These are phyloP conservation scores for Sarcophilus harrisii DNA, from an alignment of 2,797 vertebrate species.

Conservation along the genomic window DNA sequence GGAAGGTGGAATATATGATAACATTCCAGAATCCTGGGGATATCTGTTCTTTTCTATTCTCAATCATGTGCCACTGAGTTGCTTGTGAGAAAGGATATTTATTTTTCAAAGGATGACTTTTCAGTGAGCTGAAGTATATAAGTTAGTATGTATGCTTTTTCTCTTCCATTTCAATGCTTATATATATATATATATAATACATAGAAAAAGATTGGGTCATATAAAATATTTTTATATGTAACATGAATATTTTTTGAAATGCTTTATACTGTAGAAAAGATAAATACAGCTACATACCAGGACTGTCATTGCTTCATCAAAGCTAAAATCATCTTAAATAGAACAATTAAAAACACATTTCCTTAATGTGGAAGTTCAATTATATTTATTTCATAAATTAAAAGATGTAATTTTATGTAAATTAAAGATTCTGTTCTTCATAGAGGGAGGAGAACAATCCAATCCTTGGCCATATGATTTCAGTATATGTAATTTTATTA, in stretches of 20 bases:
- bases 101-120: not conserved
- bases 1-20: not conserved
- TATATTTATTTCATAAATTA: slow-evolving; percentile 23
- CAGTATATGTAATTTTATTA: slow-evolving; percentile 44
- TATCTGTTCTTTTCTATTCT: not conserved
- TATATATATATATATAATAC: not conserved
- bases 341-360: slow-evolving; percentile 39
- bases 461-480: not conserved
- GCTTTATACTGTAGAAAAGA: not conserved
- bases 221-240: slow-evolving; percentile 24
- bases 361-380: slow-evolving; percentile 17
- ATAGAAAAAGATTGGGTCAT: slow-evolving; percentile 32
- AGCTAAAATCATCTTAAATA: slow-evolving; percentile 25
- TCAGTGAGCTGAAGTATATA: slow-evolving; percentile 10
- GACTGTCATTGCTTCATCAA: slow-evolving; percentile 15
- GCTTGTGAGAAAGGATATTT: not conserved
- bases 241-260: not conserved
- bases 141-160: slow-evolving; percentile 45
- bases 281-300: not conserved
- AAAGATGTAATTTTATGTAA: slow-evolving; percentile 18
- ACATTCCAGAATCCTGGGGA: not conserved
- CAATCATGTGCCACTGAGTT: not conserved
- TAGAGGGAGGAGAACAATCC: not conserved
- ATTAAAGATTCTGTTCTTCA: not conserved
- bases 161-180: not conserved